These are phyloP conservation scores for Heliconius sara DNA, from an alignment of 2,888 invertebrate species.

Conservation along the genomic window DNA sequence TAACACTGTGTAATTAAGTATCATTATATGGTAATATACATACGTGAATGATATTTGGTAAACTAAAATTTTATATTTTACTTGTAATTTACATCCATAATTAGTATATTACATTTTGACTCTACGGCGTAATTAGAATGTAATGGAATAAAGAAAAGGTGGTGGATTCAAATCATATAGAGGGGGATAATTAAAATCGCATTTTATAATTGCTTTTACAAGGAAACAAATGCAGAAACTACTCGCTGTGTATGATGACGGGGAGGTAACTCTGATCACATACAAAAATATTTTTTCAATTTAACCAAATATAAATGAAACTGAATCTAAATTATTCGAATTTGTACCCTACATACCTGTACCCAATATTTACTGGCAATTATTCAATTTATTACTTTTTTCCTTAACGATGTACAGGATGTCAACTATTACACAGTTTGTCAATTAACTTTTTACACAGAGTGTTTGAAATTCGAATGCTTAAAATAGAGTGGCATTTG, in stretches of 20 bases:
- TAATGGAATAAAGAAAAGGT: neutral
- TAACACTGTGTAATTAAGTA: neutral
- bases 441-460: neutral
- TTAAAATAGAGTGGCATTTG: neutral
- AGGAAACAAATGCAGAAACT: too few relatives aligned
- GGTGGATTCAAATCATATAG: neutral
- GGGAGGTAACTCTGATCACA: too few relatives aligned
- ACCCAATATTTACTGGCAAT: neutral
- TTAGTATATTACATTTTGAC: neutral
- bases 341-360: neutral
- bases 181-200: neutral
- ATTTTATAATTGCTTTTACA: neutral
- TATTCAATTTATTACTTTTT: neutral
- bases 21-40: slow-evolving; percentile 11
- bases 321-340: too few relatives aligned
- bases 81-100: neutral
- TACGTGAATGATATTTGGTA: neutral
- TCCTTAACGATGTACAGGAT: slow-evolving; percentile 2
- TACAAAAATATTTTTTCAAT: too few relatives aligned
- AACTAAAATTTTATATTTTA: neutral
- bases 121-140: neutral
- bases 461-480: neutral
- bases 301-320: too few relatives aligned
- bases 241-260: too few relatives aligned
- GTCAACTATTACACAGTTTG: neutral